These are phyloP conservation scores for Platycercus adscitus DNA, from an alignment of 2,113 vertebrate species.

Conservation along the genomic window DNA sequence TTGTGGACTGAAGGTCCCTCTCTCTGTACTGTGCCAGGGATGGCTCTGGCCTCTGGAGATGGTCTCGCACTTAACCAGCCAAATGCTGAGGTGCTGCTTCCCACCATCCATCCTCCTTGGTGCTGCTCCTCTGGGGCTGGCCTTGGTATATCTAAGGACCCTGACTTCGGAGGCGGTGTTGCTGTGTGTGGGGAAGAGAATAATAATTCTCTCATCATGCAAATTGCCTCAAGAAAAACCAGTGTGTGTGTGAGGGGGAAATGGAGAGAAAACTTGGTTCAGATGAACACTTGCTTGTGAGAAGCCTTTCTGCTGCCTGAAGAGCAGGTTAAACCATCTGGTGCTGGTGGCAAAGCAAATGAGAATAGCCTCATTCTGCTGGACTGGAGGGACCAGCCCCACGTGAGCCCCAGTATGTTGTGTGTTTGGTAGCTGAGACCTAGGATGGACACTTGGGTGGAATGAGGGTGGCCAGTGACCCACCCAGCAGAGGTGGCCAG, in stretches of 20 bases:
- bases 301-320: neutral
- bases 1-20: neutral
- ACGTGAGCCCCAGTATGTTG: accelerated
- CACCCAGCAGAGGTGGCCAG: neutral
- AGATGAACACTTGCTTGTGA: neutral
- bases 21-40: accelerated
- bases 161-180: neutral
- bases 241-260: neutral
- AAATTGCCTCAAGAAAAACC: neutral
- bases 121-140: neutral
- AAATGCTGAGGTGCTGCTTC: neutral
- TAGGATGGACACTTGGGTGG: neutral
- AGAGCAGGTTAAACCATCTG: neutral
- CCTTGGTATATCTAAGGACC: neutral
- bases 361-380: neutral
- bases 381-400: neutral
- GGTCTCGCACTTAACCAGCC: neutral
- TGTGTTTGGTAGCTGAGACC: neutral
- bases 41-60: neutral
- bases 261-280: neutral
- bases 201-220: neutral
- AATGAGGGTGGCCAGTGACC: neutral
- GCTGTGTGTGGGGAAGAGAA: neutral
- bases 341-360: neutral
- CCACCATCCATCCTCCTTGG: neutral